phyloP scores from a whole-genome alignment of 2,888 invertebrate genomes.

The Synanthedon formicaeformis region DNA sequence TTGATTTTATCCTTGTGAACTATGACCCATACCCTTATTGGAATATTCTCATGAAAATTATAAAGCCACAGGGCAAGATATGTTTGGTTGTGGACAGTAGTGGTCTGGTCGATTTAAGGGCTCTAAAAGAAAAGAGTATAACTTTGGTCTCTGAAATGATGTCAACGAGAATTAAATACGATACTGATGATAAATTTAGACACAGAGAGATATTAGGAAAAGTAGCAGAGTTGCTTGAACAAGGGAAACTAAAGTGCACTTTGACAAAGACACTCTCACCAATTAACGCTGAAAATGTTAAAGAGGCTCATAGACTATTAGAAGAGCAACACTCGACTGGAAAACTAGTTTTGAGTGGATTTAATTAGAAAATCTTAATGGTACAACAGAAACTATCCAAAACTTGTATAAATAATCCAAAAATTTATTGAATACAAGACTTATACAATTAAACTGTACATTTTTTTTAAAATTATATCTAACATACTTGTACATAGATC shows the following conservation, averaged over 20 bases:
- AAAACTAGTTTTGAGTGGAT: constrained; percentile 44
- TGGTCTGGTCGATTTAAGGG: constrained; percentile 35
- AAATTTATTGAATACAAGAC: not conserved
- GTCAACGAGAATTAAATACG: constrained; percentile 44
- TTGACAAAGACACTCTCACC: constrained; percentile 41
- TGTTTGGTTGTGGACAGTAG: constrained; percentile 52
- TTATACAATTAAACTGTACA: not conserved
- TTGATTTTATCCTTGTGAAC: constrained; percentile 49
- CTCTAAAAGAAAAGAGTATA: constrained; percentile 50
- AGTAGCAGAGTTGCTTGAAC: constrained; percentile 40
- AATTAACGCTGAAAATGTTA: constrained; percentile 49
- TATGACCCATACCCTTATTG: constrained; percentile 57
- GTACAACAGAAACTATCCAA: not conserved
- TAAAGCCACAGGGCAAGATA: constrained; percentile 53
- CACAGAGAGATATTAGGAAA: constrained; percentile 38
- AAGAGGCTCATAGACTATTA: constrained; percentile 43
- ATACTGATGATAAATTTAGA: constrained; percentile 44
- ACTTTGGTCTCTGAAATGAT: constrained; percentile 51
- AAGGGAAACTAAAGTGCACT: constrained; percentile 38
- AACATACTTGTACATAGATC: not conserved
- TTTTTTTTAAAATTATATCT: not conserved
- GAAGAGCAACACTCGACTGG: constrained; percentile 45
- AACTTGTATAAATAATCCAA: not conserved
- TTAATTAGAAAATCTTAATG: constrained; percentile 13
- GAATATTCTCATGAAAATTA: constrained; percentile 41